A percentile compares a stretch with the other conserved stretches of the same genome.
These are phyloP conservation scores for Tholera decimalis DNA, from an alignment of 2,888 invertebrate species.

Conservation along the genomic window DNA sequence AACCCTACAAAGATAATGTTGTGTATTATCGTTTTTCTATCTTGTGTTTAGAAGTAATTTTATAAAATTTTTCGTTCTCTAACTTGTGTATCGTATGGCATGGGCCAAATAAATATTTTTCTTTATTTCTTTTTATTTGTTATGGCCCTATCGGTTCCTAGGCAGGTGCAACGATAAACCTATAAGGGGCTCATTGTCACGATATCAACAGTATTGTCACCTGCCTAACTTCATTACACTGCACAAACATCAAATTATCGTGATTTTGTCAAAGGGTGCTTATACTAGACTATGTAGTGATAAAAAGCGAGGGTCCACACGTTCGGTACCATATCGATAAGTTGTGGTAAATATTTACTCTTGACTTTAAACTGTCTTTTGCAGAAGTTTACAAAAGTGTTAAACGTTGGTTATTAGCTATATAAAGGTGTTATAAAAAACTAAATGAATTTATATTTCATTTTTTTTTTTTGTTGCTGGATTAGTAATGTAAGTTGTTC, in stretches of 20 bases:
- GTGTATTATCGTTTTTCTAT: too few species aligned
- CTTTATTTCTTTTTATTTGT: too few species aligned
- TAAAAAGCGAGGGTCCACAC: constrained; percentile 7
- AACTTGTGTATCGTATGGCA: too few species aligned
- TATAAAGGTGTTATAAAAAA: background rate
- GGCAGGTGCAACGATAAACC: constrained; percentile 46
- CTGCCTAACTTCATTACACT: constrained; percentile 53
- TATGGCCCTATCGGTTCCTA: too few species aligned
- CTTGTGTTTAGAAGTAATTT: too few species aligned
- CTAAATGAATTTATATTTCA: too few species aligned
- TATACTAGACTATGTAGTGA: constrained; percentile 14
- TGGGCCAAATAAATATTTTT: too few species aligned
- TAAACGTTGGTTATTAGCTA: background rate
- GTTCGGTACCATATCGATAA: constrained; percentile 16
- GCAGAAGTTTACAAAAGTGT: background rate
- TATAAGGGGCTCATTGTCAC: constrained; percentile 50
- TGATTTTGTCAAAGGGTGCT: constrained; percentile 49
- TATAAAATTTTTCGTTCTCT: too few species aligned
- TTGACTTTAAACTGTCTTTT: constrained; percentile 3
- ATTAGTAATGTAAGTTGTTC: too few species aligned
- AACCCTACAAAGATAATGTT: too few species aligned
- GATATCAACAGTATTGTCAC: constrained; percentile 43
- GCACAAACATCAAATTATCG: constrained; percentile 47
- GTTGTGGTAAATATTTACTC: constrained; percentile 17
- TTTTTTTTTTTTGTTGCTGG: too few species aligned